Evolutionary conservation across 2,888 invertebrate species (phyloP), one percentile per base, ranked within the genome.

Genomic region (Melieria omissa): DNA sequence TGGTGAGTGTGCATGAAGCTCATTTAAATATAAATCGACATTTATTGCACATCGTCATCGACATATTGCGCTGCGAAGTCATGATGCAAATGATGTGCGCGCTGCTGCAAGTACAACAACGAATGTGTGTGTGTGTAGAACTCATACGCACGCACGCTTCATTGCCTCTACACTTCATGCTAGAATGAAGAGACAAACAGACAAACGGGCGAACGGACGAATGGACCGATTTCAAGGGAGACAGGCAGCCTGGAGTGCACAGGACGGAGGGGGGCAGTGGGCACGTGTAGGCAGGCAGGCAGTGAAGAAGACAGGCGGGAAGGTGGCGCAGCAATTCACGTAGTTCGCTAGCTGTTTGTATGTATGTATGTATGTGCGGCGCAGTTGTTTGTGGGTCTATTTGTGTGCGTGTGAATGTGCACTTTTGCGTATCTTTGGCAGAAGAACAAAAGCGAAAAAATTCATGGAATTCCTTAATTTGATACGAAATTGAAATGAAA

Each of bases 391-490:
- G 49, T 3, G 49, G 8, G 3, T 49, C 9, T 49, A 29, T 29
- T 8, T 49, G 49, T 49, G 49, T 49, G 49, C 12, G 49, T 49
- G 3, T 49, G 49, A 29, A 29, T 49, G 49, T 49, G 52, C 14
- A 8, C 64, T 64, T 64, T 8, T n/a, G 64, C 58, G 58, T 49
- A 65, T 65, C 58, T 65, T 60, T 52, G 49, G 47, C 57, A 10
- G 42, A 71, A 66, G 71, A 72, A 72, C 66, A 67, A 72, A 72
- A 74, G 71, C 57, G 66, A 49, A 73, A 68, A 73, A 75, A 75
- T 75, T 73, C 75, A 65, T 52, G 75, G 75, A 75, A 75, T 75
- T 75, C 75, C 73, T 75, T 75, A 75, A 75, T 75, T 73, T 75
- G 71, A 75, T 71, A 73, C 66, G 71, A 75, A 75, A 71, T 46